Evolutionary conservation across 2,888 invertebrate genomes (phyloP).

Genomic region (Omphaloscelis lunosa): DNA sequence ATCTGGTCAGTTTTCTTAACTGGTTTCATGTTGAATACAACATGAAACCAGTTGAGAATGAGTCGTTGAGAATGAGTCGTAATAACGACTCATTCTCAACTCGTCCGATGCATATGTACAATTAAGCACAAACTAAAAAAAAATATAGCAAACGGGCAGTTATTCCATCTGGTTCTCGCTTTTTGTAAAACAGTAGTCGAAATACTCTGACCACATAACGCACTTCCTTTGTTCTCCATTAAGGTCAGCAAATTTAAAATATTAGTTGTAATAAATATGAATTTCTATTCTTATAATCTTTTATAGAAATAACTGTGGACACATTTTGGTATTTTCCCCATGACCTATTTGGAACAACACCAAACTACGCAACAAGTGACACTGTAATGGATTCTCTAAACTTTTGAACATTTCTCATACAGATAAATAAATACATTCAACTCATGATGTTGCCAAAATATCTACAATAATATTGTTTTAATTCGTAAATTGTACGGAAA

Average conservation of each 20-base stretch:
- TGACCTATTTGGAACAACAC: conserved; percentile 64
- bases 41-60: no score
- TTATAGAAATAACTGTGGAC: conserved; percentile 37
- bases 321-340: conserved; percentile 27
- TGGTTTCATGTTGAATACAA: no score
- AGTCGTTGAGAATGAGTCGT: no score
- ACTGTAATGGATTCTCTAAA: conserved; percentile 51
- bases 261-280: conserved; percentile 10
- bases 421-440: conserved; percentile 10
- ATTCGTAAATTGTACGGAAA: neutral
- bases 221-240: conserved; percentile 1
- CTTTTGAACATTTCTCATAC: conserved; percentile 30
- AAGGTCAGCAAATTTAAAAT: conserved; percentile 1
- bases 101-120: no score
- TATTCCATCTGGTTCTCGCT: neutral
- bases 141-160: neutral
- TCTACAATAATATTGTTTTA: neutral
- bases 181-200: neutral
- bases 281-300: conserved; percentile 12
- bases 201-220: neutral
- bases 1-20: no score
- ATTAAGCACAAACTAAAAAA: no score
- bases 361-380: conserved; percentile 64
- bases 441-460: conserved; percentile 4
- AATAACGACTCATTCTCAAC: no score